Percentiles rank a stretch among this genome's conserved stretches.
Conservation (phyloP, 2,888 invertebrate species). For the Amphipyra berbera region DNA sequence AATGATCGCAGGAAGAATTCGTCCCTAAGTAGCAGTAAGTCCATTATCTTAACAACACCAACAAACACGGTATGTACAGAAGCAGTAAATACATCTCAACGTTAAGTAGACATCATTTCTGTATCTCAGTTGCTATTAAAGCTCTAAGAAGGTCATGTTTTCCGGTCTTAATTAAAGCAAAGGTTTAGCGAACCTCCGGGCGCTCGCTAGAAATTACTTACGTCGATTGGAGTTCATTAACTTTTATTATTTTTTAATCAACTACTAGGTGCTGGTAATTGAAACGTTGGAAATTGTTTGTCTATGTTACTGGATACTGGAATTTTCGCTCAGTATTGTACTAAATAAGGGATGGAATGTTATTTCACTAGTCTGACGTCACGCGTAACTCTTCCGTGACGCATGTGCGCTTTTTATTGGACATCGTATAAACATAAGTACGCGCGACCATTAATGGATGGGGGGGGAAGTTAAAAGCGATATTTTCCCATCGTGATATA, state of each 20-base stretch:
- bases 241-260: constrained; percentile 71
- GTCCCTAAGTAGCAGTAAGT: constrained; percentile 11
- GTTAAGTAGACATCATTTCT: constrained; percentile 35
- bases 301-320: constrained; percentile 14
- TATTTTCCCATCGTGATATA: constrained; percentile 87
- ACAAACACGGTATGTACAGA: constrained; percentile 1
- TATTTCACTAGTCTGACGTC: constrained; percentile 52
- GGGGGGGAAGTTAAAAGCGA: constrained; percentile 82
- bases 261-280: constrained; percentile 56
- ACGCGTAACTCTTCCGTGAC: constrained; percentile 61
- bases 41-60: constrained; percentile 26
- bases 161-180: constrained; percentile 73
- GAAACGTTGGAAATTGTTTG: constrained; percentile 50
- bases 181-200: constrained; percentile 64
- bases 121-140: constrained; percentile 50
- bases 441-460: constrained; percentile 79
- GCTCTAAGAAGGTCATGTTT: constrained; percentile 66
- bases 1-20: constrained; percentile 14
- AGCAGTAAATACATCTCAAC: constrained; percentile 36
- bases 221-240: constrained; percentile 70
- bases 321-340: constrained; percentile 21
- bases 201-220: constrained; percentile 67
- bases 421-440: constrained; percentile 67
- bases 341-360: constrained; percentile 43
- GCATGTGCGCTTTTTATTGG: constrained; percentile 66